Base-by-base conservation (phyloP, 35 echinoderm and acorn worm species). In the Ophioderma brevispina region DNA sequence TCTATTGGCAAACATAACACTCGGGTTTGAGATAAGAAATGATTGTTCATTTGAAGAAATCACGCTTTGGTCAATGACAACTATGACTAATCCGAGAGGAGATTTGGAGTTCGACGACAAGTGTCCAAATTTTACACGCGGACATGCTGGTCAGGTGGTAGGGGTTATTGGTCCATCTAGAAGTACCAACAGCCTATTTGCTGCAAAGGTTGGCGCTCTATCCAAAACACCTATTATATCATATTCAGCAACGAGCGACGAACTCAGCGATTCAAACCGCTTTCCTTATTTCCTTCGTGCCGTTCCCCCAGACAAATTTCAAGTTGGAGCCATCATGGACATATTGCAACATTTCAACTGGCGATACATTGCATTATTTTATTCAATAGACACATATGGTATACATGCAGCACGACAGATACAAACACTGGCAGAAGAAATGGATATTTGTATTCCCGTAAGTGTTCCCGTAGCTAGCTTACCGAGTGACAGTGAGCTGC, bases 251-350 rank as follows among this genome's bases (percentile, higher is more conserved):
- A 80, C 87, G 3, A 89, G 77, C 32, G 78, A 89, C 35, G 87
- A 89, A 43, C 87, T 89, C 1, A 89, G 87, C n/a, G 77, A 89
- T 35, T 78, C 78, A 35, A 23, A 25, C 0, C 38, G 87, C 25
- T 89, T 89, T 80, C 87, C 87, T 6, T 89, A 89, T 37, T 89
- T 89, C 78, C 46, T 89, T 1, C 76, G 87, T 21, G 63, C 87
- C 37, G 87, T 89, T 33, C 87, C 87, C 0, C 87, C 87, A 19
- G 78, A 89, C 35, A 39, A 55, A 10, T 49, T 80, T 31, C 87
- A 89, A 52, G 78, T 80, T 14, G 43, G 33, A 31, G 87, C 87
- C 19, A 89, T 89, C 25, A 52, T 89, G 0, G 87, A 89, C 36
- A 33, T 89, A 64, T 21, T 89, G 15, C 31, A 38, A 17, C 40